phyloP scores from a whole-genome alignment of 1,140 invertebrate species.

The Lutraria rhynchaena region DNA sequence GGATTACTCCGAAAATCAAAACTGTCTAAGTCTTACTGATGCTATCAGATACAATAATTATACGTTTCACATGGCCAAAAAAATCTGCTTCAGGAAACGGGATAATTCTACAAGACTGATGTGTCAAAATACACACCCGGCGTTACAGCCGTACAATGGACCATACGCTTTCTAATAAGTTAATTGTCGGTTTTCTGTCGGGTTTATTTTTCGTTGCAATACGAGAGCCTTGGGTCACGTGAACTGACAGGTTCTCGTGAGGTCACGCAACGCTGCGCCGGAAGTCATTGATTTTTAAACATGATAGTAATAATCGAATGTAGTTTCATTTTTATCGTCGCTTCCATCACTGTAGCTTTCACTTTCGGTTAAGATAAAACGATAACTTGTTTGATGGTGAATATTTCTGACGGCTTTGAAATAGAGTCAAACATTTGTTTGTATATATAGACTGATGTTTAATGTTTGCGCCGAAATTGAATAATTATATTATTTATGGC shows the following conservation, averaged over 20 bases:
- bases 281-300: slow-evolving; percentile 26
- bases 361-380: slow-evolving; percentile 18
- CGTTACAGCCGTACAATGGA: slow-evolving; percentile 21
- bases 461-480: too few relatives aligned
- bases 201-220: neutral
- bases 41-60: slow-evolving; percentile 51
- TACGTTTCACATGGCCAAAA: slow-evolving; percentile 37
- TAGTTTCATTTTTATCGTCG: slow-evolving; percentile 18
- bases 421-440: too few relatives aligned
- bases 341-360: slow-evolving; percentile 17
- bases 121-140: slow-evolving; percentile 55
- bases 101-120: slow-evolving; percentile 16
- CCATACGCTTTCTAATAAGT: slow-evolving; percentile 41
- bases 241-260: slow-evolving; percentile 1
- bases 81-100: neutral
- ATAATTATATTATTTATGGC: too few relatives aligned
- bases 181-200: slow-evolving; percentile 32
- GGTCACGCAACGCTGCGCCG: slow-evolving; percentile 45
- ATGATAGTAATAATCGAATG: slow-evolving; percentile 35
- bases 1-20: slow-evolving; percentile 31
- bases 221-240: slow-evolving; percentile 31
- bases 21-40: slow-evolving; percentile 12
- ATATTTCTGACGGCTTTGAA: too few relatives aligned
- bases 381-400: too few relatives aligned
- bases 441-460: too few relatives aligned